Base-by-base conservation (phyloP, 2,888 invertebrate species). In the Erebia aethiops region DNA sequence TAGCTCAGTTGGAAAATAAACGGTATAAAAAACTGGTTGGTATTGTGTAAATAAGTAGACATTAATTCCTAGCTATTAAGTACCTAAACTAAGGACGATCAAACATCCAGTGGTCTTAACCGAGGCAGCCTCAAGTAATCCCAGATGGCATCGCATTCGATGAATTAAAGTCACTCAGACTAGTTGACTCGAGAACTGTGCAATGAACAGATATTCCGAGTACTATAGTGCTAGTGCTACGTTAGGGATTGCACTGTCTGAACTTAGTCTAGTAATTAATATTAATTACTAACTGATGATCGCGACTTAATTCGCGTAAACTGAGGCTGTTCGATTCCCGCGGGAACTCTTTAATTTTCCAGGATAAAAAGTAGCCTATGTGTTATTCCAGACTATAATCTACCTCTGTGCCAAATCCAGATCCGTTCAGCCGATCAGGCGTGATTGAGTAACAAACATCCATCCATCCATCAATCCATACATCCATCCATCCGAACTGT, bases 111-210 rank as follows among this genome's bases (percentile, higher is more conserved):
- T 81, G 77, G 72, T 75, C 81, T 70, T 76, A 81, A 80, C 82
- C 82, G 82, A 87, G 87, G 87, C 87, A 85, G 84, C 78, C 77
- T 82, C 85, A 84, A 88, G 84, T 86, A 73, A 88, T 87, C 88
- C 87, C 88, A 88, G 88, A 87, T 88, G 87, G 85, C 81, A 84
- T 81, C 77, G 64, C 63, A 65, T 71, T 80, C 81, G 80, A 84
- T 85, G 85, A 88, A 88, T 88, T 87, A 87, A 85, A 85, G 85
- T 87, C 86, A 84, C 82, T 85, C 84, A 81, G 84, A 81, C 78
- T 80, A 82, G 81, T 74, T 76, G 71, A 82, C 81, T 84, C 71
- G 68, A 71, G 66, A 75, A 73, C 72, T 76, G 68, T 69, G 70
- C 72, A 76, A 74, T 73, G 75, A 75, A 73, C 71, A 66, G 70